Evolutionary conservation across 2,113 vertebrate species (phyloP).

Genomic region (Cheirogaleus medius): DNA sequence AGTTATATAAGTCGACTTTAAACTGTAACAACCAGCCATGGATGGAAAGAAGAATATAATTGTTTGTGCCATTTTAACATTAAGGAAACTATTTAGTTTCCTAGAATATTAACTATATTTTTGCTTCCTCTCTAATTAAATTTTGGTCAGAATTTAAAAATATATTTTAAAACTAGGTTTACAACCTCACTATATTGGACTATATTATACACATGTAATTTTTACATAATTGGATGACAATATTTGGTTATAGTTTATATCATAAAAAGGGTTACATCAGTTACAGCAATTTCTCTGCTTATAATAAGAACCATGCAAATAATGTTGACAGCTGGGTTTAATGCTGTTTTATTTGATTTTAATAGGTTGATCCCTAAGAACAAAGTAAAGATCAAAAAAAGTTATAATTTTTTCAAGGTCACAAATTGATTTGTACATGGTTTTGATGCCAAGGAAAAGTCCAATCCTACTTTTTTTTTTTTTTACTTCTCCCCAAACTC

Average conservation of each 20-base stretch:
- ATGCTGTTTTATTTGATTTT: conserved; percentile 71
- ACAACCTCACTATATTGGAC: not conserved
- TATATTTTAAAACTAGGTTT: not conserved
- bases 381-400: conserved; percentile 55
- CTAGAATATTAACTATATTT: not conserved
- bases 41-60: not conserved
- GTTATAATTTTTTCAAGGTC: conserved; percentile 60
- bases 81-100: not conserved
- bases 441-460: conserved; percentile 23
- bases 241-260: conserved; percentile 15
- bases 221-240: not conserved
- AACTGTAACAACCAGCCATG: not conserved
- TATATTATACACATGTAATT: not conserved
- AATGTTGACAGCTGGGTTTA: conserved; percentile 66
- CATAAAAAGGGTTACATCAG: conserved; percentile 51
- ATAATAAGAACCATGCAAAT: conserved; percentile 72
- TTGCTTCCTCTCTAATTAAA: not conserved
- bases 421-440: conserved; percentile 59
- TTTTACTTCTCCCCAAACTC: not conserved
- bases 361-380: conserved; percentile 63
- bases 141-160: not conserved
- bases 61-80: not conserved
- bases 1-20: not conserved
- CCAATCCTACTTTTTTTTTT: not conserved
- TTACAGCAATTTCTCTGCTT: conserved; percentile 39